Percentiles rank a stretch among this genome's conserved stretches.
Evolutionary conservation across 2,888 invertebrate genomes (phyloP).

Genomic region (Ecdyonurus torrentis): DNA sequence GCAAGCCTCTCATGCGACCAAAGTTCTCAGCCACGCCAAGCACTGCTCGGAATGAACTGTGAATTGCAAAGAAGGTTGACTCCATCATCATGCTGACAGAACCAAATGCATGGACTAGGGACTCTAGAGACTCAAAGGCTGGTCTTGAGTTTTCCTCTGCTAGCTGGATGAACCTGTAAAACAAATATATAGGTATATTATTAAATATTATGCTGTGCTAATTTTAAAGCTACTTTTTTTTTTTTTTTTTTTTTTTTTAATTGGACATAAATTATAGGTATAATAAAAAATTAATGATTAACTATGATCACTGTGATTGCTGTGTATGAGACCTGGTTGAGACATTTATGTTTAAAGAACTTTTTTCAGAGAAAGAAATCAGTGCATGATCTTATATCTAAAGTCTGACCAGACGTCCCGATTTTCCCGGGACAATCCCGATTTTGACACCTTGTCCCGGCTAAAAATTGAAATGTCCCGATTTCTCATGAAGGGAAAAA

Average conservation of each 20-base stretch:
- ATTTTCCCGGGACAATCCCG: too few species aligned
- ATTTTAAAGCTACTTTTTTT: too few species aligned
- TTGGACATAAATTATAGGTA: too few species aligned
- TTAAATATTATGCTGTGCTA: too few species aligned
- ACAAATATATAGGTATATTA: not conserved
- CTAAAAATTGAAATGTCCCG: too few species aligned
- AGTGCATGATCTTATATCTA: too few species aligned
- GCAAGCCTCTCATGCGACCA: constrained; percentile 60
- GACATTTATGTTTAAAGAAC: not conserved
- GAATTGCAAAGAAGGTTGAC: constrained; percentile 88
- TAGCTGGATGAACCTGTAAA: constrained; percentile 56
- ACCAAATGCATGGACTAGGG: constrained; percentile 76
- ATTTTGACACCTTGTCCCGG: too few species aligned
- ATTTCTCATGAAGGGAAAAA: too few species aligned
- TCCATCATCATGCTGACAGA: constrained; percentile 94
- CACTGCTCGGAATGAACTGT: constrained; percentile 89
- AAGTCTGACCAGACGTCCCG: too few species aligned
- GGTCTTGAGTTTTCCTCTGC: constrained; percentile 84
- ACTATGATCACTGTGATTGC: not conserved
- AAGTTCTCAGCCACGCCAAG: constrained; percentile 93
- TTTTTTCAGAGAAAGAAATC: not conserved
- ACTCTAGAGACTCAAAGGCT: constrained; percentile 90
- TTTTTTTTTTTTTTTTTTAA: too few species aligned
- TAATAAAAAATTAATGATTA: not conserved
- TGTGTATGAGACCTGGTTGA: too few species aligned